Evolutionary conservation across 2,888 invertebrate genomes (phyloP).

Genomic region (Miltochrista miniata): DNA sequence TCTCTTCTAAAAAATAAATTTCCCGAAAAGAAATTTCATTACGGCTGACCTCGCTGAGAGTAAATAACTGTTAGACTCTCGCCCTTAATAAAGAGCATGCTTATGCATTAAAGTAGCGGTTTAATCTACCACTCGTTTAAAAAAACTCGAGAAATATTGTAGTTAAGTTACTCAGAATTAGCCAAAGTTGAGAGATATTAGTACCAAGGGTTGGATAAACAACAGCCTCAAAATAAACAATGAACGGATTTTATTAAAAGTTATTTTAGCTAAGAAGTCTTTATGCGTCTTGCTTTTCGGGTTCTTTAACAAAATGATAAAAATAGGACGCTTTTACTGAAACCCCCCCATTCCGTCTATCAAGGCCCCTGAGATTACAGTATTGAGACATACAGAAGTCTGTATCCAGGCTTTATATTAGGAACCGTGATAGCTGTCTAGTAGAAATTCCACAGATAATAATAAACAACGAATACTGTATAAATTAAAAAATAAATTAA

Average conservation of each 20-base stretch:
- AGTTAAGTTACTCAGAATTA: conserved; percentile 1
- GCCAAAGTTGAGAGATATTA: conserved; percentile 8
- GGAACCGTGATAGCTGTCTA: too few relatives aligned
- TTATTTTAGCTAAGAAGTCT: neutral
- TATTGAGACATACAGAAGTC: too few relatives aligned
- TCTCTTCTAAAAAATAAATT: neutral
- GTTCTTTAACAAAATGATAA: too few relatives aligned
- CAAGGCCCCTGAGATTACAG: too few relatives aligned
- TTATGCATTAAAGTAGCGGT: neutral
- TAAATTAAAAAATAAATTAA: too few relatives aligned
- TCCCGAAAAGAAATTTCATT: neutral
- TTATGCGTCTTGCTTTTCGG: neutral
- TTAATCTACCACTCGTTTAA: conserved; percentile 1
- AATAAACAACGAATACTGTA: too few relatives aligned
- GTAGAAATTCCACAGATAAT: too few relatives aligned
- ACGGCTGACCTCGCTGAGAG: neutral
- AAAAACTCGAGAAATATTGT: neutral
- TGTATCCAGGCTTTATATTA: too few relatives aligned
- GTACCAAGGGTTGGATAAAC: conserved; percentile 8
- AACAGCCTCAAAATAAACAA: conserved; percentile 9
- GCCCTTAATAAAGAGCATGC: neutral
- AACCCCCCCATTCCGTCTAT: too few relatives aligned
- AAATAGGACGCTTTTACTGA: too few relatives aligned
- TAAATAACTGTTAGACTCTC: neutral
- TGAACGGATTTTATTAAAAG: conserved; percentile 17